phyloP scores from a whole-genome alignment of 2,113 vertebrate species.

The Cephalopholis sonnerati region DNA sequence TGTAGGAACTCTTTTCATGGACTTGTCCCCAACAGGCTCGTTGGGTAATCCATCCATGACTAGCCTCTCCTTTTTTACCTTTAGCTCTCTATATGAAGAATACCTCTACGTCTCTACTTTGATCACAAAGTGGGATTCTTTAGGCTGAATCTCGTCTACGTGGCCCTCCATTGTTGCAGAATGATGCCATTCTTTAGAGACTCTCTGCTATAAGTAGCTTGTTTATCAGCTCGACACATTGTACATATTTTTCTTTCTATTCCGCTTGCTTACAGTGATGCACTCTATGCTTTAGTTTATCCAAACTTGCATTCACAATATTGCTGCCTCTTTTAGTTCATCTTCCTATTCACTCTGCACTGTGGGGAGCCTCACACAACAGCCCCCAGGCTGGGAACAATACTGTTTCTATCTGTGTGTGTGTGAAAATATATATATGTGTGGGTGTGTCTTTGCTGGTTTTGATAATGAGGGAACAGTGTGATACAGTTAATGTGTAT shows the following conservation, averaged over 20 bases:
- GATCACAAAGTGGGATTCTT: conserved; percentile 7
- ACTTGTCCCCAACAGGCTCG: neutral
- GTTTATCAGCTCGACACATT: conserved; percentile 11
- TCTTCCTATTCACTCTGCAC: conserved; percentile 32
- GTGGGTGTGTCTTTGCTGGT: conserved; percentile 2
- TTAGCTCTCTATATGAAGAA: conserved; percentile 2
- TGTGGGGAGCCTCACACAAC: conserved; percentile 4
- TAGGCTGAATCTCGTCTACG: neutral
- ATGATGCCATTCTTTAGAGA: conserved; percentile 13
- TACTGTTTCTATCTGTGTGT: conserved; percentile 8
- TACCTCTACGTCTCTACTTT: neutral
- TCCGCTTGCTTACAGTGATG: neutral
- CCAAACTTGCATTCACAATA: conserved; percentile 2
- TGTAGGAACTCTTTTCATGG: neutral
- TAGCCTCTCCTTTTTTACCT: neutral
- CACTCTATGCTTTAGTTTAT: conserved; percentile 8
- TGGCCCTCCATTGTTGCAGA: conserved; percentile 7
- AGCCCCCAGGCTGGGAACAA: conserved; percentile 21
- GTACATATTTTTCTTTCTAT: conserved; percentile 16
- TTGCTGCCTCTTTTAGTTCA: conserved; percentile 23
- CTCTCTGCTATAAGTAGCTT: conserved; percentile 11
- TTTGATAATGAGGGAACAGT: neutral
- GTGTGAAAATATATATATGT: neutral
- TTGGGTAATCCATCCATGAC: conserved; percentile 15
- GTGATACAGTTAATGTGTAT: neutral